Conservation (phyloP, 2,113 vertebrate genomes). For the Macrotus californicus region DNA sequence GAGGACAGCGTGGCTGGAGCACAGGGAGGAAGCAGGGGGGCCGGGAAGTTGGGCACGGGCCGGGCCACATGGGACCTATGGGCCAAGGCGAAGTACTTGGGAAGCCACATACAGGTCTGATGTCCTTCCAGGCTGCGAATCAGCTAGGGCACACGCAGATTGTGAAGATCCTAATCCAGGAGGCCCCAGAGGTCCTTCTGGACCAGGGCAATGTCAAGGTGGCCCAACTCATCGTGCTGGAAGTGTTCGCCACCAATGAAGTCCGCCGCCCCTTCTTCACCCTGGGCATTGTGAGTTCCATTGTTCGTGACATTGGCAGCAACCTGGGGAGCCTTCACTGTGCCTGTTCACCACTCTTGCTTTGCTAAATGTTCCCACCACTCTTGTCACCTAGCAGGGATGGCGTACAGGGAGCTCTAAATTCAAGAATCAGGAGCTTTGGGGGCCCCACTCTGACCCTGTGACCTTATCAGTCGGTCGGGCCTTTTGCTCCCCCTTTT, state of each 20-base stretch:
- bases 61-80: background rate
- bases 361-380: background rate
- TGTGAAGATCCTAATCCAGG: constrained; percentile 28
- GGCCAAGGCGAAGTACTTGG: background rate
- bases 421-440: background rate
- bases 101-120: background rate
- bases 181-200: constrained; percentile 12
- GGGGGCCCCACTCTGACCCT: background rate
- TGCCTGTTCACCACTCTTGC: background rate
- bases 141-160: constrained; percentile 37
- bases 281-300: constrained; percentile 68
- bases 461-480: background rate
- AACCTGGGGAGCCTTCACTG: background rate
- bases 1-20: background rate
- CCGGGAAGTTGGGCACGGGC: background rate
- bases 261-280: constrained; percentile 52
- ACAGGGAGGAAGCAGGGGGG: background rate
- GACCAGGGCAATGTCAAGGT: background rate
- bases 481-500: background rate
- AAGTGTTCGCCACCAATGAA: constrained; percentile 38
- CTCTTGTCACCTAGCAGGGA: background rate
- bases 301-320: background rate
- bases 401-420: background rate
- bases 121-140: constrained; percentile 50
- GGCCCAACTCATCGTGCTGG: constrained; percentile 49